Evolutionary conservation across 2,113 vertebrate genomes (phyloP).

Genomic region (Candoia aspera): DNA sequence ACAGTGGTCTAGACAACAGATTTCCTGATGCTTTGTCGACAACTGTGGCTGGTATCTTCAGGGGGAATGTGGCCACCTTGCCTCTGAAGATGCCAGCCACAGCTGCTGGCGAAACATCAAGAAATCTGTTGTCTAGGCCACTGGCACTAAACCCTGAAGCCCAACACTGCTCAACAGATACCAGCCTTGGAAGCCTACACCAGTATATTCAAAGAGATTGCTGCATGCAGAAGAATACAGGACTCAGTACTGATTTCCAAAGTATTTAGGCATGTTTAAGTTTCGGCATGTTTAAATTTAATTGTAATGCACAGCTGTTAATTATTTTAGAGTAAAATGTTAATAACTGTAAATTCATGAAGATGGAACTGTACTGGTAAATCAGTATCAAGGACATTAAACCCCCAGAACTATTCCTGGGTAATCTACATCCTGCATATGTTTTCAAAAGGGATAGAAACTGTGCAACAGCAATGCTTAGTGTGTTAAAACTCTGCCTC

Average conservation of each 20-base stretch:
- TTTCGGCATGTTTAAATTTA: not conserved
- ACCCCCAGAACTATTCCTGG: not conserved
- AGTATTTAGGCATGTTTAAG: not conserved
- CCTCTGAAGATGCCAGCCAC: not conserved
- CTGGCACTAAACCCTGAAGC: not conserved
- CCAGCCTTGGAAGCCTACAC: not conserved
- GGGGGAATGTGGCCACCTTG: not conserved
- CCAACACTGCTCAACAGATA: not conserved
- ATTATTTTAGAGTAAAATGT: not conserved
- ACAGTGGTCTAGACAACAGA: not conserved
- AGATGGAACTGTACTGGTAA: not conserved
- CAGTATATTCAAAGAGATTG: not conserved
- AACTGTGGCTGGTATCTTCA: not conserved
- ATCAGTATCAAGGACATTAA: not conserved
- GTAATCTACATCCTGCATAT: not conserved
- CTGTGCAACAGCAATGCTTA: conserved; percentile 12
- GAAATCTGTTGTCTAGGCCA: not conserved
- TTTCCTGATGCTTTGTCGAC: not conserved
- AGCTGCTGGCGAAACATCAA: not conserved
- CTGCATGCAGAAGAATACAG: not conserved
- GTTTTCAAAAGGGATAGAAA: conserved; percentile 1
- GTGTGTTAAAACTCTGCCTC: not conserved
- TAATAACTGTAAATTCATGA: not conserved
- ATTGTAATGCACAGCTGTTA: not conserved
- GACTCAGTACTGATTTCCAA: not conserved